These are phyloP conservation scores for Montifringilla adamsi DNA, from an alignment of 2,113 vertebrate species.

Conservation along the genomic window DNA sequence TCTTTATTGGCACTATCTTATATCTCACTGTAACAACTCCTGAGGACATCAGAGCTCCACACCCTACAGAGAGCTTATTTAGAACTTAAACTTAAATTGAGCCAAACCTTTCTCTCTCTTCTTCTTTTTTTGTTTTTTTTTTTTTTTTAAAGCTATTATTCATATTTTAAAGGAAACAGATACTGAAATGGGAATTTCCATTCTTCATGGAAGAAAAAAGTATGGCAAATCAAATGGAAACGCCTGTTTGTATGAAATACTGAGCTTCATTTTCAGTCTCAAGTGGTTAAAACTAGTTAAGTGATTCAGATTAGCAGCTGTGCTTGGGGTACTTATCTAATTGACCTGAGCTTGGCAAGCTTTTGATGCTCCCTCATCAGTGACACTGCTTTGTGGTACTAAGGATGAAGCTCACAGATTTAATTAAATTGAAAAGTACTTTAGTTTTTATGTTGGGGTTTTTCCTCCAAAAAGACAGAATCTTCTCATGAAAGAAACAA, in stretches of 20 bases:
- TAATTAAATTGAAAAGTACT: constrained; percentile 13
- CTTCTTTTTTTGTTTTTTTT: not conserved
- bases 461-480: not conserved
- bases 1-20: not conserved
- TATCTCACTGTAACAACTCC: not conserved
- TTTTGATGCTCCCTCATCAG: not conserved
- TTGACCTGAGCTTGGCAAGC: not conserved
- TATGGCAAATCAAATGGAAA: not conserved
- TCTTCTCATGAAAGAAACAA: not conserved
- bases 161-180: not conserved
- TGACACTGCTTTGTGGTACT: not conserved
- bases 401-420: not conserved
- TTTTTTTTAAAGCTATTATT: not conserved
- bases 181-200: not conserved
- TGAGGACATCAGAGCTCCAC: not conserved
- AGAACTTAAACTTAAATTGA: constrained; percentile 1
- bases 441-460: not conserved
- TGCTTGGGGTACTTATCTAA: not conserved
- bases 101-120: not conserved
- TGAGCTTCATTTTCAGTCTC: not conserved
- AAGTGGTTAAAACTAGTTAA: constrained; percentile 30
- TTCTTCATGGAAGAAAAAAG: not conserved
- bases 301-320: not conserved
- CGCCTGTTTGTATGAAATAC: not conserved
- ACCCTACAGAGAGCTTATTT: not conserved